Conservation (phyloP, 2,113 vertebrate species). For the Oncorhynchus clarkii region DNA sequence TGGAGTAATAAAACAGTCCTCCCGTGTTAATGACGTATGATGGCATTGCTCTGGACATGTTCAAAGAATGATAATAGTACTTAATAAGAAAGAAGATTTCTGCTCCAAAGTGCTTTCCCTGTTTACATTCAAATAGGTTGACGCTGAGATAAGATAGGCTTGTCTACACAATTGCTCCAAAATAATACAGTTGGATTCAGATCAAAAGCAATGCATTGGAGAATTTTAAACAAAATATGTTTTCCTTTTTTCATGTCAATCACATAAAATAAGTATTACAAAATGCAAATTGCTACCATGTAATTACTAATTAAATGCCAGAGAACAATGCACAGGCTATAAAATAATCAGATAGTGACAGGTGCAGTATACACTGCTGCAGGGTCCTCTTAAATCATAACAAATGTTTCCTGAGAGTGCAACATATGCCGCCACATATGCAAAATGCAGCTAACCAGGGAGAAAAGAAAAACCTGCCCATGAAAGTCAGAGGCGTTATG, state of each 20-base stretch:
- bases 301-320: constrained; percentile 61
- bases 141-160: neutral
- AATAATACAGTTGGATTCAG: no score
- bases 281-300: constrained; percentile 45
- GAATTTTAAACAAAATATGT: no score
- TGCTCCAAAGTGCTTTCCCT: neutral
- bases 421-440: constrained; percentile 9
- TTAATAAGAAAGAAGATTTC: neutral
- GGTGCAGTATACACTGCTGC: constrained; percentile 46
- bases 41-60: constrained; percentile 58
- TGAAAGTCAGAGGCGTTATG: constrained; percentile 17
- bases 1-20: constrained; percentile 62
- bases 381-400: constrained; percentile 53
- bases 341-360: constrained; percentile 59
- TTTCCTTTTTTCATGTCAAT: constrained; percentile 7
- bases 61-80: constrained; percentile 49
- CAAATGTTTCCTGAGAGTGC: neutral
- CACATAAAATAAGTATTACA: constrained; percentile 47
- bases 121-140: neutral
- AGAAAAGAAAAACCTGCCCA: constrained; percentile 23
- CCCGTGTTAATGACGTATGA: constrained; percentile 51
- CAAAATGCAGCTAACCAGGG: neutral
- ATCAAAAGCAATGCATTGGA: no score
- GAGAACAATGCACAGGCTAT: constrained; percentile 55
- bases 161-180: neutral